Conservation (phyloP, 1,140 invertebrate species). For the Drosophila orena region DNA sequence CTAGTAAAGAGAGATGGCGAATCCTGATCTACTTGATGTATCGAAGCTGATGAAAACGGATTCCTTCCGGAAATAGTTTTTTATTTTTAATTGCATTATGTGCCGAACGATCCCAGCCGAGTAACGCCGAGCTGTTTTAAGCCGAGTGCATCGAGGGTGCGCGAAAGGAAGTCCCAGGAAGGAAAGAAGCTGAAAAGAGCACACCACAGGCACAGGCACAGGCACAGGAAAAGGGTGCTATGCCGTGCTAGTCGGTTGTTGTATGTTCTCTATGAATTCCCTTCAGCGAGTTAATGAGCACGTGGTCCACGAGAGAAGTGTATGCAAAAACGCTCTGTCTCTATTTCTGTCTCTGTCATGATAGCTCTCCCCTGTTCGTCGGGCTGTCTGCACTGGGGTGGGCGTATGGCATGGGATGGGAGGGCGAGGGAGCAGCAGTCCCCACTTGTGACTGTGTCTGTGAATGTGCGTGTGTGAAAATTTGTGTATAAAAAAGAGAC, state of each 20-base stretch:
- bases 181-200: slow-evolving; percentile 4
- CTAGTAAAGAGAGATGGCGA: slow-evolving; percentile 25
- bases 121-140: neutral
- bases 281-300: slow-evolving; percentile 66
- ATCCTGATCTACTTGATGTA: slow-evolving; percentile 11
- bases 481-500: slow-evolving; percentile 68
- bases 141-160: neutral
- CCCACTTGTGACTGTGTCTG: slow-evolving; percentile 11
- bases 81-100: slow-evolving; percentile 48
- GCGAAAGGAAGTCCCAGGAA: slow-evolving; percentile 7
- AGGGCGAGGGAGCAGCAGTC: slow-evolving; percentile 1
- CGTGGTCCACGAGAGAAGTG: slow-evolving; percentile 65
- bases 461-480: slow-evolving; percentile 12
- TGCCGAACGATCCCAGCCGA: slow-evolving; percentile 20
- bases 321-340: slow-evolving; percentile 51
- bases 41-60: slow-evolving; percentile 9
- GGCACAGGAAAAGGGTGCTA: slow-evolving; percentile 28
- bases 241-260: slow-evolving; percentile 1
- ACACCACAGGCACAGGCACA: neutral
- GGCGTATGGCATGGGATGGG: slow-evolving; percentile 10
- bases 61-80: slow-evolving; percentile 12
- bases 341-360: slow-evolving; percentile 24
- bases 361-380: slow-evolving; percentile 14
- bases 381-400: neutral
- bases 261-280: slow-evolving; percentile 46